These are phyloP conservation scores for Lordiphosa clarofinis DNA, from an alignment of 1,140 invertebrate species.

Conservation along the genomic window DNA sequence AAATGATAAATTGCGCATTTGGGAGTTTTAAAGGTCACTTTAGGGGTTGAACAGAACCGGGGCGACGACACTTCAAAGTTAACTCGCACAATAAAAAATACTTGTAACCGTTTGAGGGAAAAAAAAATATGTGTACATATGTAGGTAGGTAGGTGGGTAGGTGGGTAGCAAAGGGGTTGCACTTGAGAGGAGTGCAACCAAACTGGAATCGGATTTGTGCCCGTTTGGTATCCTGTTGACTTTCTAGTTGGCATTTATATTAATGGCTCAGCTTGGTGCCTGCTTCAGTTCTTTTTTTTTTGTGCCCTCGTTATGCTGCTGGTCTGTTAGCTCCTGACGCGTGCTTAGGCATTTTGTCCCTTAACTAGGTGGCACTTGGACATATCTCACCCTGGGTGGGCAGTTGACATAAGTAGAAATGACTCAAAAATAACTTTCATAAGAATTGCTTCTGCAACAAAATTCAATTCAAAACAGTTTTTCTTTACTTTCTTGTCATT, in stretches of 20 bases:
- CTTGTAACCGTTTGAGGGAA: conserved; percentile 20
- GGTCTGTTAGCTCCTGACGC: too few relatives aligned
- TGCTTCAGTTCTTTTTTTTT: not conserved
- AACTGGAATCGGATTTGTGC: conserved; percentile 63
- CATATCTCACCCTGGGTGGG: too few relatives aligned
- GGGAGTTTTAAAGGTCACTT: conserved; percentile 79
- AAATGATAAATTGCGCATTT: conserved; percentile 79
- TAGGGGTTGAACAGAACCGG: conserved; percentile 57
- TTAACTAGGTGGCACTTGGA: too few relatives aligned
- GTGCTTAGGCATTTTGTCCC: conserved; percentile 16
- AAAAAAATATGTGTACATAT: conserved; percentile 3
- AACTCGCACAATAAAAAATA: conserved; percentile 72
- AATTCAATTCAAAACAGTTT: too few relatives aligned
- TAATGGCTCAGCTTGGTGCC: conserved; percentile 42
- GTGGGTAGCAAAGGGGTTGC: conserved; percentile 39
- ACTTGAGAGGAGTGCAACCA: conserved; percentile 34
- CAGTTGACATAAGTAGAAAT: too few relatives aligned
- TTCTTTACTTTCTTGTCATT: too few relatives aligned
- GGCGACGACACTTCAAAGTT: conserved; percentile 69
- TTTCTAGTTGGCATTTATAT: conserved; percentile 69
- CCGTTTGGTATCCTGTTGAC: conserved; percentile 57
- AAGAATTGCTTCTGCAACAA: too few relatives aligned
- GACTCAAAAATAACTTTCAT: too few relatives aligned
- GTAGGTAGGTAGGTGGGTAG: not conserved
- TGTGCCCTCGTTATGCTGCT: conserved; percentile 7